Percentiles rank a stretch among this genome's conserved stretches.
Evolutionary conservation across 1,140 invertebrate species (phyloP).

Genomic region (Adoxophyes honmai): DNA sequence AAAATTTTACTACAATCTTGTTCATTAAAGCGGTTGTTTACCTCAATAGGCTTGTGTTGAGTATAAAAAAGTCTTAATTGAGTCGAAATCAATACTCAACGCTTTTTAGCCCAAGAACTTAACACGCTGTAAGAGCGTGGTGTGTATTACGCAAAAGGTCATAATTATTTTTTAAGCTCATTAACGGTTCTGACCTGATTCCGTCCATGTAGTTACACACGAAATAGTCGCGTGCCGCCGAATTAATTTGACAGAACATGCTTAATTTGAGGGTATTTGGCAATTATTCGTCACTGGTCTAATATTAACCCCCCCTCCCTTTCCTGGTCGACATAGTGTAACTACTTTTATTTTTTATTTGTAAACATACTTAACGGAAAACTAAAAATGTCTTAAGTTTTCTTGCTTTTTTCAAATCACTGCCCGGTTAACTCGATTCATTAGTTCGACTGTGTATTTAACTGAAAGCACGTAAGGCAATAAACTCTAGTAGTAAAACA

Average conservation of each 20-base stretch:
- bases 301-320: not conserved
- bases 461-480: conserved; percentile 8
- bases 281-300: conserved; percentile 30
- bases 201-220: conserved; percentile 36
- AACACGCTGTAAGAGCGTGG: conserved; percentile 7
- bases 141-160: conserved; percentile 11
- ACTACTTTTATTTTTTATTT: too few relatives aligned
- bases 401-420: too few relatives aligned
- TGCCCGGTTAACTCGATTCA: too few relatives aligned
- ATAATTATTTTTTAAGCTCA: conserved; percentile 15
- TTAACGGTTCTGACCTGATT: conserved; percentile 46
- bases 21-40: too few relatives aligned
- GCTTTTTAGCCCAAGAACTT: conserved; percentile 8
- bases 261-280: conserved; percentile 63
- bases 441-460: too few relatives aligned
- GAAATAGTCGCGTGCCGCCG: conserved; percentile 54
- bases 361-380: too few relatives aligned
- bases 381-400: too few relatives aligned
- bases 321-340: too few relatives aligned
- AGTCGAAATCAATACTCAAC: conserved; percentile 13
- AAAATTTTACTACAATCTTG: too few relatives aligned
- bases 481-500: not conserved
- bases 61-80: not conserved
- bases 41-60: too few relatives aligned
- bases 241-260: conserved; percentile 70